A percentile compares a stretch with the other conserved stretches of the same genome.
phyloP scores from a whole-genome alignment of 1,140 invertebrate species.

The Magallana angulata region DNA sequence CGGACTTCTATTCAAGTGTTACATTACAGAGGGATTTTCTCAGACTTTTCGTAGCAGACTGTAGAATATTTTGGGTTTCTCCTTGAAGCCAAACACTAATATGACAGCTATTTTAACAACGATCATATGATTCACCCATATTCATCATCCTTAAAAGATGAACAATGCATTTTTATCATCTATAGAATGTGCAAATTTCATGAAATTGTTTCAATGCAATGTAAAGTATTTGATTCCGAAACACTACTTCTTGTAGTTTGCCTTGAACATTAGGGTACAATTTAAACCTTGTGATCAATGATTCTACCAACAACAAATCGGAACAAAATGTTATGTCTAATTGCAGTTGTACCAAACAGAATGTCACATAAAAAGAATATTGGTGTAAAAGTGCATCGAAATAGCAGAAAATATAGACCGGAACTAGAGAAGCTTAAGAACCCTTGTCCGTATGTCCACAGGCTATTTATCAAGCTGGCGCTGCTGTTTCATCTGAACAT shows the following conservation, averaged over 20 bases:
- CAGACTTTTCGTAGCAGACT: background rate
- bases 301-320: too few relatives aligned
- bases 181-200: too few relatives aligned
- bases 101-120: background rate
- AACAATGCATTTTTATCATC: too few relatives aligned
- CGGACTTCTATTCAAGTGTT: constrained; percentile 17
- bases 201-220: too few relatives aligned
- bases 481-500: constrained; percentile 35
- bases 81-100: background rate
- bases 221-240: too few relatives aligned
- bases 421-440: background rate
- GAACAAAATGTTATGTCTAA: too few relatives aligned
- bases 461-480: constrained; percentile 29
- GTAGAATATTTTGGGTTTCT: background rate
- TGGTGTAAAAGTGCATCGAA: constrained; percentile 9
- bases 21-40: constrained; percentile 23
- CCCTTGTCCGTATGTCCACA: constrained; percentile 16
- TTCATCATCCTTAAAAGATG: too few relatives aligned
- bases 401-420: constrained; percentile 11
- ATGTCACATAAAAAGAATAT: constrained; percentile 18
- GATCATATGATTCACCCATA: too few relatives aligned
- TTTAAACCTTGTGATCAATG: too few relatives aligned
- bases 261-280: too few relatives aligned
- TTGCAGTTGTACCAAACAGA: background rate
- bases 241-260: too few relatives aligned